Percentiles rank a stretch among this genome's conserved stretches.
Conservation (phyloP, 2,797 vertebrate species). For the Pempheris klunzingeri region DNA sequence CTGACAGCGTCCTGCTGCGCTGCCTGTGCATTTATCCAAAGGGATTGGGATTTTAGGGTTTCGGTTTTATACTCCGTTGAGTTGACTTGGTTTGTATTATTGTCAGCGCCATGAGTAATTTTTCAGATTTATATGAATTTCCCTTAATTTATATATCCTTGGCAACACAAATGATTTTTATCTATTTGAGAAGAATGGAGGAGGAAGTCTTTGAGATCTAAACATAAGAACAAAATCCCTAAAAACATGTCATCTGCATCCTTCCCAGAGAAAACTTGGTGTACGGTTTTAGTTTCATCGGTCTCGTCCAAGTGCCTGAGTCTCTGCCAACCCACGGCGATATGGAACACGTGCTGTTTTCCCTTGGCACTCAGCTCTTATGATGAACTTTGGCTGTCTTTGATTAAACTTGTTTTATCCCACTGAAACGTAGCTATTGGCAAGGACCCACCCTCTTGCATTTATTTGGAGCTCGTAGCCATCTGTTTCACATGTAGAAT, state of each 20-base stretch:
- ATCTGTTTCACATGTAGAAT: constrained; percentile 51
- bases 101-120: not conserved
- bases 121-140: constrained; percentile 19
- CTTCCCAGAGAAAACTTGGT: constrained; percentile 31
- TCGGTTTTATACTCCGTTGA: not conserved
- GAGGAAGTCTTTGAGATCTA: constrained; percentile 33
- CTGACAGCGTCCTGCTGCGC: constrained; percentile 56
- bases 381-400: constrained; percentile 61
- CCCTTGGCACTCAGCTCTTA: constrained; percentile 20
- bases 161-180: not conserved
- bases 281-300: constrained; percentile 49
- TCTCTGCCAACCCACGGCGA: constrained; percentile 47
- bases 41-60: not conserved
- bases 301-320: constrained; percentile 35
- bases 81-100: not conserved
- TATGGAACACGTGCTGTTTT: constrained; percentile 48
- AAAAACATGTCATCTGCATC: constrained; percentile 40
- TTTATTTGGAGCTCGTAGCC: constrained; percentile 43
- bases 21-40: constrained; percentile 36
- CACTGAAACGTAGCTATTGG: constrained; percentile 43
- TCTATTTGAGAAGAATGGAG: not conserved
- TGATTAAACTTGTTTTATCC: constrained; percentile 58
- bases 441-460: constrained; percentile 16
- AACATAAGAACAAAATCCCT: constrained; percentile 41
- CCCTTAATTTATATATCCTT: not conserved